Conservation (phyloP, 2,113 vertebrate genomes). For the Sterna hirundo region DNA sequence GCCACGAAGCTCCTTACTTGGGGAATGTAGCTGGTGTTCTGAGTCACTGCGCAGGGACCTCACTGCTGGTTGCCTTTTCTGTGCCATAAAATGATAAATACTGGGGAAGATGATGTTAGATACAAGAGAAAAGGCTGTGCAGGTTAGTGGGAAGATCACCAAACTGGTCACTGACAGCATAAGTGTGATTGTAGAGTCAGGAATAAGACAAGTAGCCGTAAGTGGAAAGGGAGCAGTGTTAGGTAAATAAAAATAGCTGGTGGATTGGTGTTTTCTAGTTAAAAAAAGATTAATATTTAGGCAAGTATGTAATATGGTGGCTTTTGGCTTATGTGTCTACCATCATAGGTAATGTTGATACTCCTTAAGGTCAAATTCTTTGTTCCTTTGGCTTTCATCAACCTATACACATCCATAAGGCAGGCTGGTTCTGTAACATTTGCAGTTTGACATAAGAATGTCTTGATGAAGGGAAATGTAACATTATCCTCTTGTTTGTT, state of each 20-base stretch:
- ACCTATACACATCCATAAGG: not conserved
- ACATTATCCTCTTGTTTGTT: not conserved
- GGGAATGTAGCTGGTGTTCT: not conserved
- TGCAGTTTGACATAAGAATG: not conserved
- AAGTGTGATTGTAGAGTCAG: slow-evolving; percentile 60
- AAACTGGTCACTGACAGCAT: slow-evolving; percentile 67
- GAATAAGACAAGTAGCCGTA: slow-evolving; percentile 77
- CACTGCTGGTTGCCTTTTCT: not conserved
- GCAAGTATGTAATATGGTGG: not conserved
- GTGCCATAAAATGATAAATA: slow-evolving; percentile 36
- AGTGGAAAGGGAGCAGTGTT: slow-evolving; percentile 74
- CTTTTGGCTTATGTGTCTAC: not conserved
- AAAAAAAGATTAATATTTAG: slow-evolving; percentile 71
- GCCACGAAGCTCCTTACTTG: not conserved
- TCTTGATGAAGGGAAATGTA: not conserved
- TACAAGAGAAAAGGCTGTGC: slow-evolving; percentile 55
- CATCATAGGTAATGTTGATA: rapidly evolving
- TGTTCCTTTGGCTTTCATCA: not conserved
- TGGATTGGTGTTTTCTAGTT: slow-evolving; percentile 80
- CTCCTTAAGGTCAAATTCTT: not conserved
- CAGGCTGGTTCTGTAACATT: not conserved
- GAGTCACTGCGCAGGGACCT: not conserved
- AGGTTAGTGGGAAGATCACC: slow-evolving; percentile 74
- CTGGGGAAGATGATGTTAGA: slow-evolving; percentile 57
- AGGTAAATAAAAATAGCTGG: slow-evolving; percentile 73